Base-by-base conservation (phyloP, 92 coral and sea anemone genomes). In the Zoanthus sociatus region DNA sequence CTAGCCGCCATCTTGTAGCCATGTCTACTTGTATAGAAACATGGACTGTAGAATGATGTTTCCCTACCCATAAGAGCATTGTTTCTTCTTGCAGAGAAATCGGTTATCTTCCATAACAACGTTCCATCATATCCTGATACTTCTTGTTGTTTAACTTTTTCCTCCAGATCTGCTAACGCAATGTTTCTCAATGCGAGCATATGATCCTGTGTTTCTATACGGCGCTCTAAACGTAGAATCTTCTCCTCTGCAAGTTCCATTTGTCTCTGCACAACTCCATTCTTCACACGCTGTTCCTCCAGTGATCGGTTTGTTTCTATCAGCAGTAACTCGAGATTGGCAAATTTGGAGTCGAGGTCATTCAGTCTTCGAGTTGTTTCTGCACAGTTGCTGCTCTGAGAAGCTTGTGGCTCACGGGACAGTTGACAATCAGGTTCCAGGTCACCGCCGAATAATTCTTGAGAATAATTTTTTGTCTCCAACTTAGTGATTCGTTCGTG, bases 81-180 rank as follows among this genome's bases (percentile, higher is more conserved):
- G 15, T 84, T 89, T 84, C 92, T 18, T 21, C 51, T 77, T 50
- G 85, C 77, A 11, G 92, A 73, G 77, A 32, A 89, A 7, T 89
- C 89, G 67, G 86, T 18, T 70, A 89, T 84, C 68, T 89, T 89
- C 92, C 92, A 89, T 64, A 84, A 45, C 56, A 89, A 61, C 18
- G 71, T 63, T 21, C 92, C 92, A 72, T 89, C 92, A 82, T 89
- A 84, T 45, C 89, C 77, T 16, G 89, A 77, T 42, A 84, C 86
- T 21, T 89, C 92, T 32, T 84, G 92, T 13, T 74, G 78, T 46
- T 58, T 56, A 74, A 74, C 11, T 32, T 74, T 46, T 9, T 74
- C 78, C 21, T 74, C 78, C 7, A 74, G 78, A 46, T 74, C 78
- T 45, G 78, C 58, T 5, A 74, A 7, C 60, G 78, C 78, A 14